Percentiles rank a stretch among this genome's conserved stretches.
Conservation (phyloP, 2,888 invertebrate genomes). For the Coleophora deauratella region DNA sequence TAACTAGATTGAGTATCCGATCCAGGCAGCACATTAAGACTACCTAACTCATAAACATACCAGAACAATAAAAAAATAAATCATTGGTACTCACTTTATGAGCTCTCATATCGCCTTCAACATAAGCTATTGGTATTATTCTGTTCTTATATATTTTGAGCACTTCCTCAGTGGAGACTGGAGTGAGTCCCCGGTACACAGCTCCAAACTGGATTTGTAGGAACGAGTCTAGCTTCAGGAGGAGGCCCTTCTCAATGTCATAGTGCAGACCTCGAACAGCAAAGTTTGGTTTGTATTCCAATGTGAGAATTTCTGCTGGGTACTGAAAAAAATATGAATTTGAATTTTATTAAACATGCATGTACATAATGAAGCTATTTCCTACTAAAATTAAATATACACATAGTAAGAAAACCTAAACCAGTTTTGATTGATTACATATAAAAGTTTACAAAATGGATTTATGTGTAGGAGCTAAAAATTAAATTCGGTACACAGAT, state of each 20-base stretch:
- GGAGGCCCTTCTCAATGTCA: constrained; percentile 94
- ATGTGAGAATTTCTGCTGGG: constrained; percentile 84
- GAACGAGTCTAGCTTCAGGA: constrained; percentile 96
- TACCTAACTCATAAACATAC: no score
- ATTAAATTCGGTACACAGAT: constrained; percentile 1
- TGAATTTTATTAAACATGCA: constrained; percentile 8
- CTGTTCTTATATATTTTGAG: constrained; percentile 88
- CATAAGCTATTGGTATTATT: constrained; percentile 89
- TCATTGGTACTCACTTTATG: constrained; percentile 78
- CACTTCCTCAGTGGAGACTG: constrained; percentile 89
- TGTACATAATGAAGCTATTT: constrained; percentile 2
- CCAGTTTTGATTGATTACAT: not conserved
- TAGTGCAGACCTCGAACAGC: constrained; percentile 98
- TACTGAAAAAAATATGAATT: constrained; percentile 76
- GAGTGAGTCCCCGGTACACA: constrained; percentile 90
- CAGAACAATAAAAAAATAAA: no score
- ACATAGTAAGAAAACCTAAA: no score
- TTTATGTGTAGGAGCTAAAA: not conserved
- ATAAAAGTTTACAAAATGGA: no score
- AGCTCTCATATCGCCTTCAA: constrained; percentile 84
- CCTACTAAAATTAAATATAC: no score
- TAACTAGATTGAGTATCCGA: no score
- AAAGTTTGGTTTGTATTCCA: constrained; percentile 94
- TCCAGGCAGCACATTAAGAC: no score
- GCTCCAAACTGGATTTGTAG: constrained; percentile 97